These are phyloP conservation scores for Lasaia peninsularis DNA, from an alignment of 1,140 invertebrate genomes.

Conservation along the genomic window DNA sequence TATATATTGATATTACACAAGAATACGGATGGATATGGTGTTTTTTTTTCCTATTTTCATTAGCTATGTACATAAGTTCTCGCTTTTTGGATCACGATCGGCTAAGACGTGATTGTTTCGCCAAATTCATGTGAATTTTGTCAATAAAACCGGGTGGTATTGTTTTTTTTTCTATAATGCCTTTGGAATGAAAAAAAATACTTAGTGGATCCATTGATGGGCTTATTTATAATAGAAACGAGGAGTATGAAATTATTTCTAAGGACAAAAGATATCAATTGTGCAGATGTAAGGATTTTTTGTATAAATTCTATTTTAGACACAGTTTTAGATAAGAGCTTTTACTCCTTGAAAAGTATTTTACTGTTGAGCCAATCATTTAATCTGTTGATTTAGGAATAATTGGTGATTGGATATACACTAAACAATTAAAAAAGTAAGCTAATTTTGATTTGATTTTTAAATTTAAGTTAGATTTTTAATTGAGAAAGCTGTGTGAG, in stretches of 20 bases:
- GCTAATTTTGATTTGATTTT: too few species aligned
- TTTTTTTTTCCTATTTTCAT: conserved; percentile 74
- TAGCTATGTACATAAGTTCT: conserved; percentile 60
- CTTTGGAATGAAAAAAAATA: conserved; percentile 22
- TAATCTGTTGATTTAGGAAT: too few species aligned
- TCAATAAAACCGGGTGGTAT: conserved; percentile 64
- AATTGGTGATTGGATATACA: too few species aligned
- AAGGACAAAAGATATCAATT: neutral
- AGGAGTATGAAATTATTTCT: neutral
- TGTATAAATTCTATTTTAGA: too few species aligned
- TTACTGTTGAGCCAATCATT: too few species aligned
- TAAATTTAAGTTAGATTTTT: too few species aligned
- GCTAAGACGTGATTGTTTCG: conserved; percentile 67
- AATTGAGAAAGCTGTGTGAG: too few species aligned
- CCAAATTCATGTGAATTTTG: conserved; percentile 69
- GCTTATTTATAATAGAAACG: neutral
- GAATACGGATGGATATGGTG: conserved; percentile 36
- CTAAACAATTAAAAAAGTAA: too few species aligned
- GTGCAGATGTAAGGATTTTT: neutral
- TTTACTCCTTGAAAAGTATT: too few species aligned
- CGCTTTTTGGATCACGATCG: conserved; percentile 71
- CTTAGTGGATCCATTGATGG: conserved; percentile 12
- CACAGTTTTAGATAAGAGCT: too few species aligned
- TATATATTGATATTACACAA: conserved; percentile 16
- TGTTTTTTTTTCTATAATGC: conserved; percentile 41